phyloP scores from a whole-genome alignment of 2,797 vertebrate genomes.

The Cryptoblepharus egeriae region DNA sequence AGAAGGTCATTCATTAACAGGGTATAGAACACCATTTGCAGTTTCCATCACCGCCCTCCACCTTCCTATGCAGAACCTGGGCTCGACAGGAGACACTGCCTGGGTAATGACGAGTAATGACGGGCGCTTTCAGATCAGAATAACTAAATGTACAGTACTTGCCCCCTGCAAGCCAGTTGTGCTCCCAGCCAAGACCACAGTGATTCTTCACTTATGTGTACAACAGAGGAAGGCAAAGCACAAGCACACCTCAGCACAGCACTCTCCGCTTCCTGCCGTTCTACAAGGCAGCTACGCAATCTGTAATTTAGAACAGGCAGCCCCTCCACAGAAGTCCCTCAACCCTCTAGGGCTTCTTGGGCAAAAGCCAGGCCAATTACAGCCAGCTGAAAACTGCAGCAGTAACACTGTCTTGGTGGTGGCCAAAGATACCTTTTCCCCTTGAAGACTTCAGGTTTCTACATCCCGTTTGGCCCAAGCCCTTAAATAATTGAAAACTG shows the following conservation, averaged over 20 bases:
- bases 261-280: background rate
- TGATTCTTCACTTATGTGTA: background rate
- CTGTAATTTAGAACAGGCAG: background rate
- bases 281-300: background rate
- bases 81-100: background rate
- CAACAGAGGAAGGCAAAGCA: background rate
- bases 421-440: background rate
- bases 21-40: background rate
- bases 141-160: background rate
- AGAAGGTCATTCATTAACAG: background rate
- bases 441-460: background rate
- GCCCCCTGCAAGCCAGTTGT: background rate
- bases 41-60: background rate
- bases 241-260: too few relatives aligned
- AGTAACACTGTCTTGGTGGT: background rate
- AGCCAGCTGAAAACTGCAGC: background rate
- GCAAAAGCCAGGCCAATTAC: too few relatives aligned
- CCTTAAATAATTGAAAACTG: background rate
- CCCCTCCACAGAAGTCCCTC: background rate
- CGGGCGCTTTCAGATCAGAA: background rate
- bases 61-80: background rate
- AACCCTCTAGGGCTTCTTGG: too few relatives aligned
- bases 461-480: background rate
- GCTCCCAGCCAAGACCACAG: background rate
- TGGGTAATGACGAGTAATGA: too few relatives aligned